Percentiles rank a stretch among this genome's conserved stretches.
These are phyloP conservation scores for Sula dactylatra DNA, from an alignment of 2,113 vertebrate genomes.

Conservation along the genomic window DNA sequence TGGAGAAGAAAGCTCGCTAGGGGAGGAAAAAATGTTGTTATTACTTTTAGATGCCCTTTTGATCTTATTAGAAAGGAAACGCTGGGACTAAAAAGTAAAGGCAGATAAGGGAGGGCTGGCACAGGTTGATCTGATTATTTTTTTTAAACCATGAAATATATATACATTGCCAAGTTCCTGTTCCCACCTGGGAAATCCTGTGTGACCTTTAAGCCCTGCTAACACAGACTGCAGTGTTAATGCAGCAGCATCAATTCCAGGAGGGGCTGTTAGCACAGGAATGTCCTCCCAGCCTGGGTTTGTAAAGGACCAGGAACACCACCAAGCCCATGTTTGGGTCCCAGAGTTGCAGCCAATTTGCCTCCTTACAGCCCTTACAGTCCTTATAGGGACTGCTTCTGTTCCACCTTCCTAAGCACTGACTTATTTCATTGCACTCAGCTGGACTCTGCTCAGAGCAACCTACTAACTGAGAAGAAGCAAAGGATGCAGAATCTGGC, in stretches of 20 bases:
- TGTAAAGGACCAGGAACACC: background rate
- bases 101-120: background rate
- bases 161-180: background rate
- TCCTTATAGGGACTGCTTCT: background rate
- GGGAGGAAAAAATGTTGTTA: background rate
- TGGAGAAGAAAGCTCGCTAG: background rate
- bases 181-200: background rate
- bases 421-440: background rate
- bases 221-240: background rate
- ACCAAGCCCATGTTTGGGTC: background rate
- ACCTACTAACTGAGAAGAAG: background rate
- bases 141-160: background rate
- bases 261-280: background rate
- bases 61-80: background rate
- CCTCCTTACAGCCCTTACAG: background rate
- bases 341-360: background rate
- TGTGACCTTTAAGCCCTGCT: background rate
- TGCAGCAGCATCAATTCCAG: background rate
- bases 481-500: background rate
- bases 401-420: background rate
- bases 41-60: background rate
- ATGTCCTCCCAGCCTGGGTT: background rate
- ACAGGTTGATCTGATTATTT: background rate
- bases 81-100: background rate
- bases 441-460: background rate